Evolutionary conservation across 2,113 vertebrate genomes (phyloP), one percentile per base, ranked within the genome.

Genomic region (Sapayoa aenigma): DNA sequence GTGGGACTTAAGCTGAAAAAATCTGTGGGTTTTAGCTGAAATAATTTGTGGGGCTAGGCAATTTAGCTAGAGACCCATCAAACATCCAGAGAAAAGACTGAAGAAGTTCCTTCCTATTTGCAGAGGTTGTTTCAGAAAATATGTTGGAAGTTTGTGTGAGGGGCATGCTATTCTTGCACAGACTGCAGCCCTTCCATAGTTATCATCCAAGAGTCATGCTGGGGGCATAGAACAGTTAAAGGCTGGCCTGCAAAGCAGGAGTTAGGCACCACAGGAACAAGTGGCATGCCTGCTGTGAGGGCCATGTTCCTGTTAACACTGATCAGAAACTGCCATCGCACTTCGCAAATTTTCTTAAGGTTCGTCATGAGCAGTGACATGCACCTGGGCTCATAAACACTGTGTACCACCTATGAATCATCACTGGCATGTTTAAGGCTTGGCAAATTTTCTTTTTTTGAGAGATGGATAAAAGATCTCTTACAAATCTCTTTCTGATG

Each of bases 61-160:
- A 18, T 78, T 84, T 82, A 84, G 50, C 11, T 46, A 41, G 60
- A 74, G 37, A 50, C 9, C 6, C 17, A n/a, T 39, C 35, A 67
- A 75, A 56, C 68, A 75, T 7, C 33, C 0, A 0, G 33, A 44
- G 35, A 9, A 78, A 84, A 39, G 39, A 71, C 0, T 4, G 1
- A 11, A 14, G 23, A 90, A n/a, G 5, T 35, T 76, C 17, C 10
- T 92, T 72, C 53, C 67, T 12, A 12, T 7, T 7, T 75, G 42
- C 27, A 60, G 47, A 74, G 50, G 19, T 52, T 89, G 52, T 9
- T 78, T 77, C 47, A 63, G 47, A 52, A 12, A 59, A 27, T 1
- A 12, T 31, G 17, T 27, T 85, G 44, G 28, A 55, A 55, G 39
- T 50, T 27, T 72, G 23, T 1, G 0, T 15, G 21, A 66, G 31